These are phyloP conservation scores for Chloroclystis v-ata DNA, from an alignment of 2,888 invertebrate species.

Conservation along the genomic window DNA sequence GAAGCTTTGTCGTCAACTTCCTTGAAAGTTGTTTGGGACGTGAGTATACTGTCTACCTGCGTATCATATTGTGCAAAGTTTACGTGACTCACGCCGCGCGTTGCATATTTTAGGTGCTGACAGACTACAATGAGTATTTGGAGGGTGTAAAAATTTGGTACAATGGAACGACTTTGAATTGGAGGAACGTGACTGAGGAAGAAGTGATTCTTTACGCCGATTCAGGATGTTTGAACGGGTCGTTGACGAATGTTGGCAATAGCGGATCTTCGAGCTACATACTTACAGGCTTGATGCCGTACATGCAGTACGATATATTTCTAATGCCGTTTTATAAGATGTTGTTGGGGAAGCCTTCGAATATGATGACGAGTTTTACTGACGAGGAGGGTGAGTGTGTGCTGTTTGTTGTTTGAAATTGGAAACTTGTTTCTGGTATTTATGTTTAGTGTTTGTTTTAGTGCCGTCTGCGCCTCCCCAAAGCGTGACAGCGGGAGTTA, in stretches of 20 bases:
- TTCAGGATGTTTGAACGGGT: conserved; percentile 75
- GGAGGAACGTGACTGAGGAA: conserved; percentile 61
- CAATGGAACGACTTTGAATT: conserved; percentile 68
- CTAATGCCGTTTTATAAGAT: conserved; percentile 92
- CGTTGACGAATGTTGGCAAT: conserved; percentile 83
- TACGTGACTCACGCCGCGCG: conserved; percentile 16
- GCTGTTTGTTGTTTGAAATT: conserved; percentile 2
- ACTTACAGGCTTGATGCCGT: conserved; percentile 87
- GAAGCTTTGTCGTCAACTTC: conserved; percentile 85
- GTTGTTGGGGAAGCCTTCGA: conserved; percentile 94
- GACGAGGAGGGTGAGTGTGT: conserved; percentile 85
- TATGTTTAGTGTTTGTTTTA: conserved; percentile 62
- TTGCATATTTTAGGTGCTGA: conserved; percentile 59
- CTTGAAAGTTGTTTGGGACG: conserved; percentile 89
- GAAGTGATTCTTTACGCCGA: conserved; percentile 53
- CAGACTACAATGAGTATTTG: conserved; percentile 76
- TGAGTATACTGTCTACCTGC: conserved; percentile 60
- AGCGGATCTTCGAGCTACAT: conserved; percentile 85
- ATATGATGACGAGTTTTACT: conserved; percentile 90
- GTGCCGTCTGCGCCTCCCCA: conserved; percentile 88
- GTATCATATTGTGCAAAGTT: conserved; percentile 14
- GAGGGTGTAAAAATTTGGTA: conserved; percentile 84
- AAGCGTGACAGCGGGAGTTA: conserved; percentile 87
- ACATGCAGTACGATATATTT: conserved; percentile 94
- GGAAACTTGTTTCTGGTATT: conserved; percentile 12